A percentile compares a stretch with the other conserved stretches of the same genome.
phyloP scores from a whole-genome alignment of 1,140 invertebrate genomes.

The Papilio polyxenes region DNA sequence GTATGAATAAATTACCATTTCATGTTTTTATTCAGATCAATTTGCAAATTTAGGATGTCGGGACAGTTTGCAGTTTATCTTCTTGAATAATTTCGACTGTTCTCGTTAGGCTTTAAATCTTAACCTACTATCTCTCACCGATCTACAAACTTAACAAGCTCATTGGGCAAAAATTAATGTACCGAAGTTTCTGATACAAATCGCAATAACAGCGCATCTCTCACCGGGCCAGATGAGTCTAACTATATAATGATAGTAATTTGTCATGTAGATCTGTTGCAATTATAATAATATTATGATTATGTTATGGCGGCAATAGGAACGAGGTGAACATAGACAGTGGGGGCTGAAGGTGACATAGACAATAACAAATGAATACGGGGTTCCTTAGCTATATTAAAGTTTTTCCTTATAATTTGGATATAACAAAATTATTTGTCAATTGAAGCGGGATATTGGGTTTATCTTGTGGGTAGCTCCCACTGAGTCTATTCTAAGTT shows the following conservation, averaged over 20 bases:
- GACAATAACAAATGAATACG: not conserved
- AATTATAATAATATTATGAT: not conserved
- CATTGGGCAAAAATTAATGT: not conserved
- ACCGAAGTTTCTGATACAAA: no score
- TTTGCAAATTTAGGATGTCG: not conserved
- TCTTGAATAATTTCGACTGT: not conserved
- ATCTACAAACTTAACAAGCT: not conserved
- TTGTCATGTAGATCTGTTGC: conserved; percentile 1
- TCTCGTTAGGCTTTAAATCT: not conserved
- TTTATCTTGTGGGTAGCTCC: no score
- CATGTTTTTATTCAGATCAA: not conserved
- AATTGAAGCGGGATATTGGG: no score
- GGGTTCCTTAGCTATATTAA: not conserved
- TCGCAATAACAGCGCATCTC: not conserved
- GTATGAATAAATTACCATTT: conserved; percentile 12
- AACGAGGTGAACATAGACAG: not conserved
- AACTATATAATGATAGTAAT: conserved; percentile 1
- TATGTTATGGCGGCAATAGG: not conserved
- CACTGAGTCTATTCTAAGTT: no score
- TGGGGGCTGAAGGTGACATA: conserved; percentile 7
- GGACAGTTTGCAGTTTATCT: not conserved
- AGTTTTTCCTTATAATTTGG: not conserved
- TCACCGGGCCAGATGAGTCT: not conserved
- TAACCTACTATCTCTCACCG: not conserved
- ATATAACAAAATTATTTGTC: no score